A percentile compares a stretch with the other conserved stretches of the same genome.
Evolutionary conservation across 2,797 vertebrate species (phyloP).

Genomic region (Scyliorhinus canicula): DNA sequence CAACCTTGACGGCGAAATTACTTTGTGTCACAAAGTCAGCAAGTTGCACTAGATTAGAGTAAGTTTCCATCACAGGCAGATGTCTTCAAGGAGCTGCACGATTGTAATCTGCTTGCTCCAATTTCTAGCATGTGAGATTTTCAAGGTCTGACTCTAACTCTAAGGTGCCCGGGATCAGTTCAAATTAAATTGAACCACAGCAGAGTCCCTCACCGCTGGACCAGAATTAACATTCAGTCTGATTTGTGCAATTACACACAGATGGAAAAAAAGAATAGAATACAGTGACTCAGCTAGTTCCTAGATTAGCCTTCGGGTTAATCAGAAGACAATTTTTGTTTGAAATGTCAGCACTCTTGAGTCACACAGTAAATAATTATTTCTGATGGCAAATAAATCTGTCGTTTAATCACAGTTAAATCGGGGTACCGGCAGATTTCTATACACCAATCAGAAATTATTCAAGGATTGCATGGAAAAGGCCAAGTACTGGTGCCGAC

Average conservation of each 20-base stretch:
- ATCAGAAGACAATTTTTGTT: neutral
- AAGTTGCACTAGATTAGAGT: neutral
- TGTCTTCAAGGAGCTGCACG: conserved; percentile 5
- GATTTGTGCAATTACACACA: neutral
- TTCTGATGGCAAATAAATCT: neutral
- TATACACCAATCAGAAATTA: neutral
- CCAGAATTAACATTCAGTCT: neutral
- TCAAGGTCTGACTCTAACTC: conserved; percentile 8
- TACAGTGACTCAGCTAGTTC: neutral
- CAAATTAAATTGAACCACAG: conserved; percentile 26
- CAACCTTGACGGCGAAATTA: neutral
- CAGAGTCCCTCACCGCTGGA: neutral
- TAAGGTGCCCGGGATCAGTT: neutral
- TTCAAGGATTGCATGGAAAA: neutral
- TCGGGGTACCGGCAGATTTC: neutral
- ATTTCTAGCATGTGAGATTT: neutral
- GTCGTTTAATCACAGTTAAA: neutral
- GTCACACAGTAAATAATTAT: neutral
- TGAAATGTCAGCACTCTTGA: neutral
- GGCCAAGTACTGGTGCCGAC: neutral
- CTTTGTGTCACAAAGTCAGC: neutral
- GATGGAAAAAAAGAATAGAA: neutral
- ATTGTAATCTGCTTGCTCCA: conserved; percentile 24
- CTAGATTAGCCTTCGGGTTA: neutral
- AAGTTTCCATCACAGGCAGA: neutral